Conservation (phyloP, 35 echinoderm and acorn worm genomes). For the Nesometra sesokonis region DNA sequence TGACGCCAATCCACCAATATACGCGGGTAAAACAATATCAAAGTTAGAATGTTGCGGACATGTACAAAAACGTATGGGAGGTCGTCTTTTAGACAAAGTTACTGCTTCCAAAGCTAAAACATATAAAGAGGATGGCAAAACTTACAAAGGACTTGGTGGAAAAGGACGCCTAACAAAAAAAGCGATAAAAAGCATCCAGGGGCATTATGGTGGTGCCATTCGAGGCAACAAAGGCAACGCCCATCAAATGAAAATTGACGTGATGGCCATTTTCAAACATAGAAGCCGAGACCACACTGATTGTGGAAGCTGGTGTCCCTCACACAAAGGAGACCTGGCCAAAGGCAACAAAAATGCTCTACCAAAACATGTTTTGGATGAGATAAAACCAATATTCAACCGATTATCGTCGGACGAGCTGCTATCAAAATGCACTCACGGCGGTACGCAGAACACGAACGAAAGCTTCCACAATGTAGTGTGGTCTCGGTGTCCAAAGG, state of each 20-base stretch:
- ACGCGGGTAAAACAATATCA: not conserved
- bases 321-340: not conserved
- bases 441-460: conserved; percentile 10
- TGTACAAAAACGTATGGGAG: not conserved
- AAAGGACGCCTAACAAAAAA: too few relatives aligned
- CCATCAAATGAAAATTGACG: not conserved
- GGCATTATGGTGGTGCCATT: conserved; percentile 17
- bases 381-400: conserved; percentile 8
- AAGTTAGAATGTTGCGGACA: conserved; percentile 15
- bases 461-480: conserved; percentile 11
- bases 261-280: conserved; percentile 9
- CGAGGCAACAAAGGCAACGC: not conserved
- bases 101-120: too few relatives aligned
- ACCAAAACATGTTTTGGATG: conserved; percentile 10
- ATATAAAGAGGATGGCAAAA: too few relatives aligned
- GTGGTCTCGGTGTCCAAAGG: conserved; percentile 7
- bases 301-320: conserved; percentile 10
- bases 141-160: too few relatives aligned
- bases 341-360: conserved; percentile 6
- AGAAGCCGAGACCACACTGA: not conserved
- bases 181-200: too few relatives aligned
- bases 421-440: not conserved
- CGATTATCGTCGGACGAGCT: not conserved
- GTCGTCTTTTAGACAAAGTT: too few relatives aligned
- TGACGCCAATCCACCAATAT: not conserved